Evolutionary conservation across 2,888 invertebrate genomes (phyloP), one percentile per base, ranked within the genome.

Genomic region (Spilarctia lutea): DNA sequence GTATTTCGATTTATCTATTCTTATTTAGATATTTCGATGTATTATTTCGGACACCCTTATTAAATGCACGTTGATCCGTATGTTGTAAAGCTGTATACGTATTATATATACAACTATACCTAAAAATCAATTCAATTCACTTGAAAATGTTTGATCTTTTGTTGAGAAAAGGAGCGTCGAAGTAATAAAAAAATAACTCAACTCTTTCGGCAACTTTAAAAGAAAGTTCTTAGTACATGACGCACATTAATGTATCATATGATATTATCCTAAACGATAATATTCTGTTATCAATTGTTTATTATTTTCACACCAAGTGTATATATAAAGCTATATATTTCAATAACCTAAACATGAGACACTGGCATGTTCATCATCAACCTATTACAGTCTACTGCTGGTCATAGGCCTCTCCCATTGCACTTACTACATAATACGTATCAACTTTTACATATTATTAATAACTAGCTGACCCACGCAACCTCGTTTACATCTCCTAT

Each of bases 301-400:
- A 42, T 30, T 68, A 27, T 24, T 33, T 65, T 71, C 65, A 65
- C 45, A 71, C 16, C 24, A 52, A 52, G 24, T 24, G 10, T 24
- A 7, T 8, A 7, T 8, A 8, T 10, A 52, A 45, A 16, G 45
- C 2, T 45, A 45, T 45, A 13, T 52, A 24, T 8, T 48, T 65
- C 16, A 71, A 65, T 65, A 48, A 65, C 45, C 48, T 24, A 24
- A 65, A 65, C 18, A 48, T 71, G 71, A 48, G 71, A 71, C 65
- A 71, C n/a, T 71, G 33, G 45, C 65, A 71, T 45, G 30, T n/a
- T 69, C 56, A 56, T 68, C 42, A 39, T 39, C 39, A 39, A 7
- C 39, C 3, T 39, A 39, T 39, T 39, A 8, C 39, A 6, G 39
- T 39, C 39, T 4, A 33, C 2, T 33, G 33, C 33, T 33, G 33